Base-by-base conservation (phyloP, 2,888 invertebrate species). In the Epinotia brunnichana region DNA sequence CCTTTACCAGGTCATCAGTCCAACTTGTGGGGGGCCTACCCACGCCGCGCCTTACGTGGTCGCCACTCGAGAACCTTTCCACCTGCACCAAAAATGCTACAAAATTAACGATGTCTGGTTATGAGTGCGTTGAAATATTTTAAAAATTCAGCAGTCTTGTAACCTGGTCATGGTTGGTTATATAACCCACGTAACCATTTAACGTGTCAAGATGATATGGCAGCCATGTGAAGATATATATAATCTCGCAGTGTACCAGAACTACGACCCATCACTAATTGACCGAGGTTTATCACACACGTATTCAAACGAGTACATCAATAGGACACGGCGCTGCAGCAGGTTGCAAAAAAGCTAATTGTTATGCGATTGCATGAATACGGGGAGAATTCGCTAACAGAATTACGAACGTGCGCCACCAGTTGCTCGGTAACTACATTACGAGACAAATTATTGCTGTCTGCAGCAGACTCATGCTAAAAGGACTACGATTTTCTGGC, bases 321-420 rank as follows among this genome's bases (percentile, higher is more conserved):
- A 54, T 64, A 17, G 19, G 15, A 53, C 17, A 19, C 63, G 15
- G 54, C 19, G 39, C 39, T 19, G 3, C 3, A 15, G 15, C 9
- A 39, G 54, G 7, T n/a, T 17, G 39, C 63, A 54, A 64, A 64
- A 64, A 39, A 54, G 39, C 53, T 54, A 54, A 64, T 35, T 35
- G 63, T 63, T 51, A 63, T 63, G 53, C 35, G 51, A 63, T 15
- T 63, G 51, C 63, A 63, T 63, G 51, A 19, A 53, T 63, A 53
- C 39, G 53, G 53, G 53, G 53, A 39, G 54, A 53, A 35, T 64
- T 54, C 64, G 39, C 48, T 68, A 69, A 69, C n/a, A 35, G 39
- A 69, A 69, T 69, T 61, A 69, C 57, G n/a, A 17, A 69, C 44
- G 59, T 69, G 39, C 39, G 13, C 60, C 60, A 69, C 69, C 60